Conservation (phyloP, 2,888 invertebrate species). For the Allolobophora icterica region DNA sequence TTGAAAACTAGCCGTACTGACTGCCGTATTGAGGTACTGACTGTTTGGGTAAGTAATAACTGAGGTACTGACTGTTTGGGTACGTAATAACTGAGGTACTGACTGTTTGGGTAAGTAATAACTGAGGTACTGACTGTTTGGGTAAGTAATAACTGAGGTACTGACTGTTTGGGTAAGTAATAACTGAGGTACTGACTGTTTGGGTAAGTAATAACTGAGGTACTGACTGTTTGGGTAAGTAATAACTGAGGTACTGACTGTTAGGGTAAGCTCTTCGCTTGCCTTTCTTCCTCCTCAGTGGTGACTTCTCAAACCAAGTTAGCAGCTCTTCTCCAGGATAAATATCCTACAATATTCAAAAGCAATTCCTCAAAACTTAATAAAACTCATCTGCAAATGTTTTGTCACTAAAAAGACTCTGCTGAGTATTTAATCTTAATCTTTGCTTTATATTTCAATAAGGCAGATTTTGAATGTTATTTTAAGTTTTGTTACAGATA, state of each 20-base stretch:
- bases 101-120: slow-evolving; percentile 24
- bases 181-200: slow-evolving; percentile 22
- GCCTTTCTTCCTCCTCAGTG: slow-evolving; percentile 40
- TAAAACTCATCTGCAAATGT: background rate
- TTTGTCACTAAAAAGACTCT: too few species aligned
- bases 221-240: slow-evolving; percentile 27
- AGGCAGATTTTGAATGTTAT: too few species aligned
- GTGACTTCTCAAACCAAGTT: slow-evolving; percentile 57
- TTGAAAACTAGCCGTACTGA: background rate
- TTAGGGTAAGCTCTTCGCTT: slow-evolving; percentile 39
- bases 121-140: slow-evolving; percentile 24
- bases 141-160: background rate
- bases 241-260: background rate
- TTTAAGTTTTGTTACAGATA: too few species aligned
- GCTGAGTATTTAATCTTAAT: too few species aligned
- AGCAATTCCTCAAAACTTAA: background rate
- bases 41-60: background rate
- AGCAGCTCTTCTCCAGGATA: slow-evolving; percentile 59
- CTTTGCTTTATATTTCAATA: too few species aligned
- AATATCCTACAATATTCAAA: slow-evolving; percentile 55
- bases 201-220: background rate
- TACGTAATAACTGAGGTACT: background rate
- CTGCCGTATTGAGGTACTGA: background rate
- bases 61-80: slow-evolving; percentile 27
- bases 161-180: slow-evolving; percentile 27